A percentile compares a stretch with the other conserved stretches of the same genome.
phyloP scores from a whole-genome alignment of 2,888 invertebrate species.

The Amiota minor region DNA sequence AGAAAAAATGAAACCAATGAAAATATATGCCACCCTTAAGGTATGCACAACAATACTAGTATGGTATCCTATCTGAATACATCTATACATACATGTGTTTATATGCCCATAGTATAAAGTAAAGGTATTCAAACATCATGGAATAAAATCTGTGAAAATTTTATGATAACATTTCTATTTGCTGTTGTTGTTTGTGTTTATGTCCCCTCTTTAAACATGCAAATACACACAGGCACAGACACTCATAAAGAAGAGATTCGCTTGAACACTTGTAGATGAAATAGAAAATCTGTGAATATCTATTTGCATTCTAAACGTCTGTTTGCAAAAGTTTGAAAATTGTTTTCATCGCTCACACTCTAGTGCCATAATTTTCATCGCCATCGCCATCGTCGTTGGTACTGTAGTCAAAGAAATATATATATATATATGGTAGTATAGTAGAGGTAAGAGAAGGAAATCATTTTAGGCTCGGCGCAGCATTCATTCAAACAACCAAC shows the following conservation, averaged over 20 bases:
- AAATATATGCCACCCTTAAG: slow-evolving; percentile 22
- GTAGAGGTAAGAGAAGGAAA: too few species aligned
- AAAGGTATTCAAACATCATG: not conserved
- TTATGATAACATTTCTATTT: slow-evolving; percentile 25
- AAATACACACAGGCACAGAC: not conserved
- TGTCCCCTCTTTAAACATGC: not conserved
- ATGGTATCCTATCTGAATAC: not conserved
- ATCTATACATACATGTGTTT: not conserved
- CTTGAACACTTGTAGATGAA: not conserved
- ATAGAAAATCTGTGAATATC: slow-evolving; percentile 37
- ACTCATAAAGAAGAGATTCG: not conserved
- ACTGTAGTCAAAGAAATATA: too few species aligned
- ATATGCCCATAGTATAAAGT: not conserved
- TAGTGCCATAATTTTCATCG: not conserved
- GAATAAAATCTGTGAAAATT: slow-evolving; percentile 17
- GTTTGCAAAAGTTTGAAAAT: slow-evolving; percentile 58
- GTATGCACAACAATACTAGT: not conserved
- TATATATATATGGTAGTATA: too few species aligned
- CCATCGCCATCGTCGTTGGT: too few species aligned
- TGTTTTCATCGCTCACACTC: slow-evolving; percentile 15
- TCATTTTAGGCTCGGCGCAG: not conserved
- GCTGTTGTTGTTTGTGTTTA: slow-evolving; percentile 3
- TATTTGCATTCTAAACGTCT: slow-evolving; percentile 60
- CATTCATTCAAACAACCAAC: slow-evolving; percentile 29
- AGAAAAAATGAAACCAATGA: not conserved